phyloP scores from a whole-genome alignment of 2,113 vertebrate species.

The Eupsittula cactorum region DNA sequence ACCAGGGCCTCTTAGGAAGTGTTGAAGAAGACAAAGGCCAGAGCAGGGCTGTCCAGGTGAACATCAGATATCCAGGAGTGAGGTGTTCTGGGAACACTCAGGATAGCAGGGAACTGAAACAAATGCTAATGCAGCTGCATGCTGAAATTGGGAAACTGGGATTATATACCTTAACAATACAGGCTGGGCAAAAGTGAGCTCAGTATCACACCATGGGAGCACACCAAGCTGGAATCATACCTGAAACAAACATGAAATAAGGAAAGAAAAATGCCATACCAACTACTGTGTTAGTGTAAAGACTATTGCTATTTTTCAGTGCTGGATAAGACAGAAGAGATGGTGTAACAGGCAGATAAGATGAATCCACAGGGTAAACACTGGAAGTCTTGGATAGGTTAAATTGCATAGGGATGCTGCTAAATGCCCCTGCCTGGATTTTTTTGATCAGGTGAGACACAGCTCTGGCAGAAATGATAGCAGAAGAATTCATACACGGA shows the following conservation, averaged over 20 bases:
- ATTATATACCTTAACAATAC: neutral
- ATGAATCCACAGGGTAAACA: accelerated
- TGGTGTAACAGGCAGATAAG: neutral
- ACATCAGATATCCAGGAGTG: neutral
- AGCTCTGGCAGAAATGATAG: neutral
- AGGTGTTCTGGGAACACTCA: neutral
- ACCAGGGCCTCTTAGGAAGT: neutral
- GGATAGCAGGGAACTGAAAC: neutral
- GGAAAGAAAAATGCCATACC: neutral
- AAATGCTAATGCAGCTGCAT: neutral
- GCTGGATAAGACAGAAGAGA: neutral
- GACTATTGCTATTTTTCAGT: neutral
- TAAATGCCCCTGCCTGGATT: neutral
- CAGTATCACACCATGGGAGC: neutral
- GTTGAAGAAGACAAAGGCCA: neutral
- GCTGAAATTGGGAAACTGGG: neutral
- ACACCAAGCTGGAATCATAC: neutral
- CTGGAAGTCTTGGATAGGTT: neutral
- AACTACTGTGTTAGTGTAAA: neutral
- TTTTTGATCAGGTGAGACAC: neutral
- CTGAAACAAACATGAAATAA: neutral
- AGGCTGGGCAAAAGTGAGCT: neutral
- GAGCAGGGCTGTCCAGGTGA: neutral
- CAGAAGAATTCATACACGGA: neutral
- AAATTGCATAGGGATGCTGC: neutral